Base-by-base conservation (phyloP, 2,888 invertebrate species). In the Acronicta aceris region DNA sequence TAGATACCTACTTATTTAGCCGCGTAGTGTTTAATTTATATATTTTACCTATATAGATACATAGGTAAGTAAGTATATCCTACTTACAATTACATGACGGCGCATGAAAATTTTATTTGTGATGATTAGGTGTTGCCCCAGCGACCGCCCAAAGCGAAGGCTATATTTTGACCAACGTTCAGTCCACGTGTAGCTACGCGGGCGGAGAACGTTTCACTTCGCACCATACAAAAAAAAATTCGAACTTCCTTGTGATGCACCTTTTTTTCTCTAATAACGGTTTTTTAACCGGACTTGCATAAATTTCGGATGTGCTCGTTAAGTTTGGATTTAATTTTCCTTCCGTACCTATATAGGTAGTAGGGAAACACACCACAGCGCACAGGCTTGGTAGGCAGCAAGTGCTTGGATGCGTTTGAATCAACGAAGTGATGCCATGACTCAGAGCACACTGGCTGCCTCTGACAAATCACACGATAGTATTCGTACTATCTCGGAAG, bases 101-200 rank as follows among this genome's bases (percentile, higher is more conserved):
- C 84, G 83, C 84, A 88, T 92, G 85, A 87, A 90, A 87, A 53
- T 88, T 91, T 91, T 81, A 89, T 93, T 93, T 94, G 94, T 94
- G 89, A 84, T 93, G 88, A 90, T 92, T 87, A 90, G 81, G 73
- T 83, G 93, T 94, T 91, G 89, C 93, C 90, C 80, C 78, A 82
- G 92, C 89, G 85, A 92, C 93, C 87, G 84, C 70, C 81, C 76
- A 70, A 82, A 81, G 80, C 70, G 88, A 91, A 89, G 90, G 89
- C 84, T 89, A 74, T 90, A 89, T 89, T 91, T 92, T 89, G 89
- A 87, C 81, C 88, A 85, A 56, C 72, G 71, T 59, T 88, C 89
- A 93, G 92, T 93, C 84, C 91, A 92, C 88, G 91, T 91, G 91
- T 87, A 82, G 78, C 65, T 65, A 71, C 79, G 73, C 76, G 76